Evolutionary conservation across 2,888 invertebrate genomes (phyloP), one percentile per base, ranked within the genome.

Genomic region (Macaria liturata): DNA sequence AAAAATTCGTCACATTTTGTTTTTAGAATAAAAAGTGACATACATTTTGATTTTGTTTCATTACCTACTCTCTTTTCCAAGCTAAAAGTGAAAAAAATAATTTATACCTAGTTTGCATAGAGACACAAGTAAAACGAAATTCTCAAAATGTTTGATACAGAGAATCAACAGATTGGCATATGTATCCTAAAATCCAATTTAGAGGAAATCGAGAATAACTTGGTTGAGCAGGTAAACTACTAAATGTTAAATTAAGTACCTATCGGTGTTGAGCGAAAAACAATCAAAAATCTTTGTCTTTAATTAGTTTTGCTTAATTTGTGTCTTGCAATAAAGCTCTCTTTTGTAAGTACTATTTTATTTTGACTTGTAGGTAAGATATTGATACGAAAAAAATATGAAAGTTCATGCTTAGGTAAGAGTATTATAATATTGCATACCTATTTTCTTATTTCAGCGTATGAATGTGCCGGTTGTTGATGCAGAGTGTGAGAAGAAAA

Each of bases 91-190:
- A 34, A 34, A 34, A 7, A 37, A 45, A 30, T 30, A 20, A 20
- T 1, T 20, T 20, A 20, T 20, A 20, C 20, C 20, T 20, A 20
- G 20, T 20, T 20, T 20, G 20, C 20, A 20, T 1, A 20, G 1
- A 20, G 20, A 20, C 20, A 45, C 30, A 7, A 45, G 4, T 32
- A 32, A 54, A 43, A 9, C 7, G 47, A 37, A 47, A 49, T 40
- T 32, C 5, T 49, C 4, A 84, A 63, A 64, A 90, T 90, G 90
- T 81, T 79, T 71, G 76, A 80, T 30, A 82, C 83, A 3, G 81
- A 84, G 66, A 73, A 86, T 58, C 88, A 86, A 66, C 88, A 90
- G 76, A 69, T 87, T 51, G 76, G 82, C 76, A 88, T 88, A 71
- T 88, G 83, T 70, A 71, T 88, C 54, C 63, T 88, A 1, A 88